A percentile compares a stretch with the other conserved stretches of the same genome.
Conservation (phyloP, 2,888 invertebrate species). For the Drosophila mimica region DNA sequence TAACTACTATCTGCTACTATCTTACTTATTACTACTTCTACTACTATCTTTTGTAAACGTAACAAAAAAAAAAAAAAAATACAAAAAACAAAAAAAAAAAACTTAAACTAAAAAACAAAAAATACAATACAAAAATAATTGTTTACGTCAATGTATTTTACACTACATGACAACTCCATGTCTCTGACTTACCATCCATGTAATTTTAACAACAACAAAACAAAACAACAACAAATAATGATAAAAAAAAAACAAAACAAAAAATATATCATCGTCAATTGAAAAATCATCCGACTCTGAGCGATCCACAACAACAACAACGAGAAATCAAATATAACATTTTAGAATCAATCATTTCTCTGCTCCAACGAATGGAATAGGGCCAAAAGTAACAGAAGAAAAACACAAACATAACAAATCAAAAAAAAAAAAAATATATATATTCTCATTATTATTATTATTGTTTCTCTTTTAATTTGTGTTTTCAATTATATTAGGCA, state of each 20-base stretch:
- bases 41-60: slow-evolving; percentile 68
- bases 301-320: slow-evolving; percentile 18
- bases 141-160: slow-evolving; percentile 51
- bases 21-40: slow-evolving; percentile 68
- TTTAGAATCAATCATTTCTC: background rate
- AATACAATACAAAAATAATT: slow-evolving; percentile 38
- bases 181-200: slow-evolving; percentile 43
- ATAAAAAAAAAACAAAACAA: slow-evolving; percentile 11
- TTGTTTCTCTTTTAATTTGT: background rate
- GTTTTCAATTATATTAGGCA: slow-evolving; percentile 8
- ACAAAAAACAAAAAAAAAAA: slow-evolving; percentile 28
- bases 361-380: slow-evolving; percentile 1
- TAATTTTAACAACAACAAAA: slow-evolving; percentile 29
- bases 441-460: background rate
- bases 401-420: slow-evolving; percentile 2
- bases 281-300: slow-evolving; percentile 29
- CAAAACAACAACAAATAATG: slow-evolving; percentile 28
- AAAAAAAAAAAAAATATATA: slow-evolving; percentile 5
- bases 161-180: slow-evolving; percentile 41
- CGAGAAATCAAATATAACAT: slow-evolving; percentile 17
- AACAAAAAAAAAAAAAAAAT: slow-evolving; percentile 44
- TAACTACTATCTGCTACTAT: slow-evolving; percentile 70
- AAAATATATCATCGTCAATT: slow-evolving; percentile 8
- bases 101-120: slow-evolving; percentile 15
- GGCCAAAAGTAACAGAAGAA: slow-evolving; percentile 6